Evolutionary conservation across 2,888 invertebrate genomes (phyloP), one percentile per base, ranked within the genome.

Genomic region (Argyresthia albistria): DNA sequence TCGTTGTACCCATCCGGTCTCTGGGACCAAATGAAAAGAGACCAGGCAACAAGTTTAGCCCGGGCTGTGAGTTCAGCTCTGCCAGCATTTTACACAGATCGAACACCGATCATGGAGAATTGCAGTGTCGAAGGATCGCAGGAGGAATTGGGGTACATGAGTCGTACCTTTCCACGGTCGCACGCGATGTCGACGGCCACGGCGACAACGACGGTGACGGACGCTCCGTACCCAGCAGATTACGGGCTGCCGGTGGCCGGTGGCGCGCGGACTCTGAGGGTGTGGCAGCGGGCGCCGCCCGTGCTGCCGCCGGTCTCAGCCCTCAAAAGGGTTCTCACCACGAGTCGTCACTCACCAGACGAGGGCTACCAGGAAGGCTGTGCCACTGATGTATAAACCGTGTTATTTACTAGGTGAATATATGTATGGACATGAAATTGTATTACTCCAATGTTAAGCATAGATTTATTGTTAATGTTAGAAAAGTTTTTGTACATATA

Each of bases 301-400:
- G 95, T 95, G 54, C 82, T 95, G 69, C 95, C 95, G 36, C 96
- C 95, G 16, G 95, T 95, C 46, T 93, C 94, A 55, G 94, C 95
- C 59, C 89, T 95, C 60, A 96, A 96, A 78, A 91, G 95, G 59
- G 95, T 93, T 56, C 90, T 95, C 59, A 93, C 93, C 63, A 93
- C 93, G 77, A 94, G 92, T 66, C 91, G 96, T 70, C 95, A 95
- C 75, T 94, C 96, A 25, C 93, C 95, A 45, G 97, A 97, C 70
- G 96, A 97, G 79, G 95, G 95, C 57, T 96, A 96, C 76, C 96
- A 96, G 78, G 96, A 96, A 84, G 96, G 96, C 67, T 95, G 95
- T 80, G 96, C 96, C 62, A 96, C 96, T 61, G 96, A 96, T 81
- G 96, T 96, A 77, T 96, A 93, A 67, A 68, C 57, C 11, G 15